Conservation (phyloP, 2,888 invertebrate species). For the Drosophila prostipennis region DNA sequence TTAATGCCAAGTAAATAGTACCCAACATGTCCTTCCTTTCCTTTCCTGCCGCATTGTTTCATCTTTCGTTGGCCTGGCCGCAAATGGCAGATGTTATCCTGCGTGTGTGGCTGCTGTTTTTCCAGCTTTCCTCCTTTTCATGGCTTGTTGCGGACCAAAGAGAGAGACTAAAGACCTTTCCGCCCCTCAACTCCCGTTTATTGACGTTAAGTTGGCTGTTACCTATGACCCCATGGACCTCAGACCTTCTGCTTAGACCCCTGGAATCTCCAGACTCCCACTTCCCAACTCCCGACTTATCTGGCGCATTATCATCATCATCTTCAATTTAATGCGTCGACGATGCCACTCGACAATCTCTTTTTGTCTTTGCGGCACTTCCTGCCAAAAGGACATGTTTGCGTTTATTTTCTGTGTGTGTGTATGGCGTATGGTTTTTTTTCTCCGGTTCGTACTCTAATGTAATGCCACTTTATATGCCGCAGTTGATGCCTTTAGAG, state of each 20-base stretch:
- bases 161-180: slow-evolving; percentile 20
- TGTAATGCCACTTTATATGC: slow-evolving; percentile 82
- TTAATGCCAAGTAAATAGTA: slow-evolving; percentile 77
- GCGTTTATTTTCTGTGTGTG: slow-evolving; percentile 64
- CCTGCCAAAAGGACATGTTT: slow-evolving; percentile 46
- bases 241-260: background rate
- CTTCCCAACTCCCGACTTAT: slow-evolving; percentile 56
- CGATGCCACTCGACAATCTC: slow-evolving; percentile 73
- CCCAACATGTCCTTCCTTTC: slow-evolving; percentile 34
- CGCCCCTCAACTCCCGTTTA: slow-evolving; percentile 50
- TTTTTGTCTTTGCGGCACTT: slow-evolving; percentile 42
- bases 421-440: slow-evolving; percentile 24
- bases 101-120: slow-evolving; percentile 15
- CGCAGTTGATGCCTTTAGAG: slow-evolving; percentile 81
- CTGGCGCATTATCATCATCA: slow-evolving; percentile 76
- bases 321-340: slow-evolving; percentile 80
- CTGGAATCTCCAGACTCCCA: background rate
- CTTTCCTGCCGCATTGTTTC: slow-evolving; percentile 45
- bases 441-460: slow-evolving; percentile 45
- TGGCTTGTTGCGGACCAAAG: slow-evolving; percentile 65
- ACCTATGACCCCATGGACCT: slow-evolving; percentile 65
- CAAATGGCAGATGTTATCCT: slow-evolving; percentile 52
- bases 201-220: slow-evolving; percentile 76
- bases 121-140: slow-evolving; percentile 54
- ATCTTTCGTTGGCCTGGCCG: slow-evolving; percentile 51